Percentiles rank a stretch among this genome's conserved stretches.
These are phyloP conservation scores for Falcunculus frontatus DNA, from an alignment of 2,113 vertebrate species.

Conservation along the genomic window DNA sequence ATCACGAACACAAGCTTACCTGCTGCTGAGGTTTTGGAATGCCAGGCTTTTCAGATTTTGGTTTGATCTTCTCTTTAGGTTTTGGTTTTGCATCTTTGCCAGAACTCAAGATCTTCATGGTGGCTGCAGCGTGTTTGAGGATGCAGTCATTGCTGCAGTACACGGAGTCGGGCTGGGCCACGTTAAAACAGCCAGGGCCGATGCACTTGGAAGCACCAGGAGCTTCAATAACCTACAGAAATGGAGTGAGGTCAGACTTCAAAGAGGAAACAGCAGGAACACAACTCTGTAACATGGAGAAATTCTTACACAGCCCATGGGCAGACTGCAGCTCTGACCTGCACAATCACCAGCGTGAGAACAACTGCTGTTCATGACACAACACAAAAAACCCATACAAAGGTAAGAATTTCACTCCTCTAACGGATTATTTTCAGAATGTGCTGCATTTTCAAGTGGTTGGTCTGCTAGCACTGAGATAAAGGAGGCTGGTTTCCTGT, in stretches of 20 bases:
- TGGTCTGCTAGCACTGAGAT: background rate
- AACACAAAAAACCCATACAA: background rate
- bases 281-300: rapidly evolving
- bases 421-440: background rate
- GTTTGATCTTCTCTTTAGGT: slow-evolving; percentile 70
- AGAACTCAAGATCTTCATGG: slow-evolving; percentile 85
- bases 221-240: slow-evolving; percentile 72
- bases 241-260: background rate
- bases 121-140: slow-evolving; percentile 87
- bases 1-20: slow-evolving; percentile 65
- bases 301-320: background rate
- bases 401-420: background rate
- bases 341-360: rapidly evolving
- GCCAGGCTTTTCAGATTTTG: slow-evolving; percentile 71
- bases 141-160: slow-evolving; percentile 96
- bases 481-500: background rate
- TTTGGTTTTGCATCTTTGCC: slow-evolving; percentile 79
- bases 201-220: slow-evolving; percentile 80
- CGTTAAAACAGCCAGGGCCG: slow-evolving; percentile 83
- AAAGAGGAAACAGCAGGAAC: background rate
- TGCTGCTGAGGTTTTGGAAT: slow-evolving; percentile 66
- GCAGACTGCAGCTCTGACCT: background rate
- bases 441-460: background rate
- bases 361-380: background rate
- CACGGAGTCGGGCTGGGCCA: slow-evolving; percentile 87